Conservation (phyloP, 2,113 vertebrate species). For the Odobenus rosmarus region DNA sequence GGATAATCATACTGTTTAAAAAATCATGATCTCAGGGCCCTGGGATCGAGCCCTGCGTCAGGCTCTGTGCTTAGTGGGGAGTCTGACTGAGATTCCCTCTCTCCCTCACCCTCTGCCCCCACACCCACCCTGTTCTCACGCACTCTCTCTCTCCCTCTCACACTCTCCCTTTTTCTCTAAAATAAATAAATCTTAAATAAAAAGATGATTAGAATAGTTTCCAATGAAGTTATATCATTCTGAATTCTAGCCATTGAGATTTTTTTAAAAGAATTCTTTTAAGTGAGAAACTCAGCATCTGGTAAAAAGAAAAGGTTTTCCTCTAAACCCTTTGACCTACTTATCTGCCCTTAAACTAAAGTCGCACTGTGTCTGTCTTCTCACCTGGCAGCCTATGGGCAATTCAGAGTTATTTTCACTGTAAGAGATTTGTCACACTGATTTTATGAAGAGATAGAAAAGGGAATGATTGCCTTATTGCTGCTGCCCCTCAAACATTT, state of each 20-base stretch:
- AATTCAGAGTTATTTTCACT: constrained; percentile 65
- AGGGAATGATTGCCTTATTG: constrained; percentile 63
- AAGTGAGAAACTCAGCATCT: neutral
- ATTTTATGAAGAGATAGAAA: constrained; percentile 46
- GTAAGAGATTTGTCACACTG: constrained; percentile 64
- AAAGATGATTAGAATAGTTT: neutral
- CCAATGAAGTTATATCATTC: neutral
- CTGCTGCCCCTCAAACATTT: neutral
- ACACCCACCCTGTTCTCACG: no score
- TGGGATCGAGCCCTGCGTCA: no score
- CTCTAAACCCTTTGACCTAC: constrained; percentile 23
- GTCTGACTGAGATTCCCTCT: neutral
- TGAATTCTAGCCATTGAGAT: constrained; percentile 46
- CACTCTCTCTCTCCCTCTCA: neutral
- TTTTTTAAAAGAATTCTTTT: neutral
- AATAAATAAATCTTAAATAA: neutral
- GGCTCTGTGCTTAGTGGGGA: neutral
- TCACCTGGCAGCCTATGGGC: neutral
- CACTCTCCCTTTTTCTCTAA: neutral
- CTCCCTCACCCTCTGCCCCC: neutral
- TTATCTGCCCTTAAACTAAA: constrained; percentile 33
- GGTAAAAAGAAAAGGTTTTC: constrained; percentile 28
- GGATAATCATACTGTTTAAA: neutral
- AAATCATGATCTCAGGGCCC: no score
- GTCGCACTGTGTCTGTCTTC: neutral